These are phyloP conservation scores for Drosophila parvula DNA, from an alignment of 1,140 invertebrate genomes.

Conservation along the genomic window DNA sequence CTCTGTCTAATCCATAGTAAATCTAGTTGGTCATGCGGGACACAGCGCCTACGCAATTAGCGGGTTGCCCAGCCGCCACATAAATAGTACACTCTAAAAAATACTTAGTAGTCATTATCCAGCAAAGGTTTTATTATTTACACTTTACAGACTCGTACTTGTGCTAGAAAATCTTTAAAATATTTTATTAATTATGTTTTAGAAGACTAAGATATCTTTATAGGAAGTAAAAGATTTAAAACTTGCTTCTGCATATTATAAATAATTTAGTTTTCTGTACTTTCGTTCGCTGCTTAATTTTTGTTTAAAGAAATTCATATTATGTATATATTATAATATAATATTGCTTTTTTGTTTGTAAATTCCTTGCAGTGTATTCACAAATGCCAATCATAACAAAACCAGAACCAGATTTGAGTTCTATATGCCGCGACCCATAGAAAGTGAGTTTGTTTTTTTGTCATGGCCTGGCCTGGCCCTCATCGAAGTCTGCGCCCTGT, in stretches of 20 bases:
- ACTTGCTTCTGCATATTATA: too few relatives aligned
- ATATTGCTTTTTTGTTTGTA: neutral
- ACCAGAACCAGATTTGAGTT: conserved; percentile 33
- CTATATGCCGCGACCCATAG: conserved; percentile 35
- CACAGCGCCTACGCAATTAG: conserved; percentile 75
- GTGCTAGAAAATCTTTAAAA: neutral
- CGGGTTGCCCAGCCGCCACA: conserved; percentile 44
- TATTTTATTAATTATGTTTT: neutral
- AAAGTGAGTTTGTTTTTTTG: conserved; percentile 57
- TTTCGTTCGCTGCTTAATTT: too few relatives aligned
- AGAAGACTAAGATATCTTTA: neutral
- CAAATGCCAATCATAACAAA: conserved; percentile 25
- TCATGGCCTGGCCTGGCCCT: neutral
- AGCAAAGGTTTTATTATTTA: neutral
- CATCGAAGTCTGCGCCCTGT: conserved; percentile 27
- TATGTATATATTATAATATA: neutral
- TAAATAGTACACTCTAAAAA: conserved; percentile 38
- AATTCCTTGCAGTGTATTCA: neutral
- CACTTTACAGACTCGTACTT: neutral
- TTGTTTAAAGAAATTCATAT: neutral
- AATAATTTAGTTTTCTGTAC: too few relatives aligned
- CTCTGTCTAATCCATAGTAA: conserved; percentile 1
- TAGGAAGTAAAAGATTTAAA: too few relatives aligned
- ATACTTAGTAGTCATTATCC: neutral
- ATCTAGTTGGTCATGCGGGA: conserved; percentile 68